These are phyloP conservation scores for Zaprionus davidi DNA, from an alignment of 1,140 invertebrate genomes.

Conservation along the genomic window DNA sequence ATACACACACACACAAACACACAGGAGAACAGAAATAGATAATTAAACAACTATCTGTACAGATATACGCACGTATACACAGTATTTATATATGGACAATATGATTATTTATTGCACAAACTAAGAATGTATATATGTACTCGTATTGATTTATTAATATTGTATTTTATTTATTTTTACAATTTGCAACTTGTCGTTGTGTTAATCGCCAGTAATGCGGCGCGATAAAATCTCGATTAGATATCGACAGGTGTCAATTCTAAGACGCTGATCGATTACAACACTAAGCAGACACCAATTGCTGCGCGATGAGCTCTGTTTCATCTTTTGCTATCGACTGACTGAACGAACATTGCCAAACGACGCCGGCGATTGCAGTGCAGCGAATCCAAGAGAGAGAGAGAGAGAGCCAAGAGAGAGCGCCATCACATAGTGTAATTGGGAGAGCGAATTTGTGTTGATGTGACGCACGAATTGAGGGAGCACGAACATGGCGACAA, in stretches of 20 bases:
- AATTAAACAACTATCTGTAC: constrained; percentile 1
- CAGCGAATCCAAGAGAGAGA: constrained; percentile 6
- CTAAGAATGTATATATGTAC: background rate
- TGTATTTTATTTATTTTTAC: constrained; percentile 16
- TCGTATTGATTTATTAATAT: background rate
- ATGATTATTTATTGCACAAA: constrained; percentile 12
- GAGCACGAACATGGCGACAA: constrained; percentile 3
- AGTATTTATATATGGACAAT: constrained; percentile 20
- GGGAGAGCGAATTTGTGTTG: background rate
- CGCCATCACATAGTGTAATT: background rate
- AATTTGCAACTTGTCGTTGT: constrained; percentile 1
- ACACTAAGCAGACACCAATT: constrained; percentile 77
- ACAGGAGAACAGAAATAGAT: constrained; percentile 20
- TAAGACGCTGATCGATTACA: constrained; percentile 83
- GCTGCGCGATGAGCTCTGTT: constrained; percentile 82
- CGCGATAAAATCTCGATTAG: constrained; percentile 83
- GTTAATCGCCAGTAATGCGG: constrained; percentile 80
- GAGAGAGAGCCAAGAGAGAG: constrained; percentile 1
- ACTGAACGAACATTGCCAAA: constrained; percentile 27
- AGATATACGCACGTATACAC: background rate
- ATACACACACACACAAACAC: constrained; percentile 32
- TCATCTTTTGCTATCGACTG: constrained; percentile 84
- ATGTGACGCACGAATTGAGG: constrained; percentile 36
- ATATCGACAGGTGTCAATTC: constrained; percentile 84
- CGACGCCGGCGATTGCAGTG: constrained; percentile 21